Conservation (phyloP, 2,888 invertebrate species). For the Drosophila kokeensis region DNA sequence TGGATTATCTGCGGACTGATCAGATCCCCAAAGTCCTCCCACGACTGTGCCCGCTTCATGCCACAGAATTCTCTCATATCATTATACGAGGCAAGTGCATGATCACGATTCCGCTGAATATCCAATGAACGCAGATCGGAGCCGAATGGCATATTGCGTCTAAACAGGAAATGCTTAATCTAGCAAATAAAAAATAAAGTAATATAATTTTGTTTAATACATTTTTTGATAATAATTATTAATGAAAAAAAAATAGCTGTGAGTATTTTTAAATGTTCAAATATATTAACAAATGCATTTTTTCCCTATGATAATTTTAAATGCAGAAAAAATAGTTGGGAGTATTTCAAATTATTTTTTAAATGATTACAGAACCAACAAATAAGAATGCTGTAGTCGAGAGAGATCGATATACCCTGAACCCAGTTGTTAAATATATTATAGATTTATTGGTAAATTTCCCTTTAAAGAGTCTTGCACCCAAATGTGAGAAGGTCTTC, state of each 20-base stretch:
- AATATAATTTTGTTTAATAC: not conserved
- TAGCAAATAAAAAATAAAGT: conserved; percentile 67
- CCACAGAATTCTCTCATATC: conserved; percentile 92
- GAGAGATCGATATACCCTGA: no score
- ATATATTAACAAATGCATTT: no score
- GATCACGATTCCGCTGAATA: conserved; percentile 94
- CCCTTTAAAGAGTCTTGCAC: no score
- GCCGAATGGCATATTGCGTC: conserved; percentile 90
- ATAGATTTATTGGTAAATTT: no score
- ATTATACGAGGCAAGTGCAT: conserved; percentile 92
- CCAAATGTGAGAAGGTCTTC: no score
- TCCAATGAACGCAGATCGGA: conserved; percentile 92
- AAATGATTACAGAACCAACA: no score
- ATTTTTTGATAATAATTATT: not conserved
- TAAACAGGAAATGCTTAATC: conserved; percentile 89
- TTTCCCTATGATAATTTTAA: not conserved
- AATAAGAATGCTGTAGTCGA: no score
- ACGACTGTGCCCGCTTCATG: conserved; percentile 88
- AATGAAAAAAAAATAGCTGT: not conserved
- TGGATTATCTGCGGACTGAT: conserved; percentile 88
- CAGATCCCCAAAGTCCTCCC: conserved; percentile 90
- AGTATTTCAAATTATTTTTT: not conserved
- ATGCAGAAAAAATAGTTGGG: not conserved
- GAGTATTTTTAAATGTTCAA: not conserved
- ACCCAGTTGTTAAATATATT: no score